Evolutionary conservation across 2,113 vertebrate species (phyloP).

Genomic region (Struthidea cinerea): DNA sequence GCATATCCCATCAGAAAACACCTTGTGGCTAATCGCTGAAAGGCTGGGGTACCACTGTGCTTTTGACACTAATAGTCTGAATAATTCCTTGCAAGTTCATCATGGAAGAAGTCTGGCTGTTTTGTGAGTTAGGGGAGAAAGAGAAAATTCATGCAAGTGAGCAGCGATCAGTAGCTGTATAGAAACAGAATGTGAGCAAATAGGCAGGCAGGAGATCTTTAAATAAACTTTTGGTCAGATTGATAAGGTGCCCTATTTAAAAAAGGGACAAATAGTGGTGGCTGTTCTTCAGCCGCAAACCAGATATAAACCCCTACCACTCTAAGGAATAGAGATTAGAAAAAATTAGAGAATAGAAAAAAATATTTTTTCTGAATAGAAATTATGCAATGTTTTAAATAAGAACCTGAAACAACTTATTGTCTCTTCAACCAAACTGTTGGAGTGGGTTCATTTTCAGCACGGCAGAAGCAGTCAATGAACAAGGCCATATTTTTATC

Average conservation of each 20-base stretch:
- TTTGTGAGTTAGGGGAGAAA: not conserved
- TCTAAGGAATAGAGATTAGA: not conserved
- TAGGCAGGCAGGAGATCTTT: not conserved
- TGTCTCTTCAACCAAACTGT: not conserved
- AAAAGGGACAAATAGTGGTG: not conserved
- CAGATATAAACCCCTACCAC: not conserved
- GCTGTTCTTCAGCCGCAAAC: not conserved
- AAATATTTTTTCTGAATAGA: not conserved
- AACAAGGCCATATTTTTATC: not conserved
- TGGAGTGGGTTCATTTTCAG: not conserved
- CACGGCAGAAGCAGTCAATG: not conserved
- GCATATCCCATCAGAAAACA: not conserved
- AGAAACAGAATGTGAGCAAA: not conserved
- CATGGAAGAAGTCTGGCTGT: not conserved
- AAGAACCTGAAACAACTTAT: not conserved
- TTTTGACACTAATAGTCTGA: not conserved
- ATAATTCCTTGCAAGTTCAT: not conserved
- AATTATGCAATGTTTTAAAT: not conserved
- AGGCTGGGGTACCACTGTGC: not conserved
- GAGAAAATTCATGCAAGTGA: not conserved
- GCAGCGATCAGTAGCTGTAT: not conserved
- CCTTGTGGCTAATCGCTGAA: not conserved
- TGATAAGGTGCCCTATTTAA: not conserved
- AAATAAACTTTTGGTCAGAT: not conserved
- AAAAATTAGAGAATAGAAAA: too few relatives aligned